phyloP scores from a whole-genome alignment of 2,888 invertebrate species.

The Lycophotia porphyrea region DNA sequence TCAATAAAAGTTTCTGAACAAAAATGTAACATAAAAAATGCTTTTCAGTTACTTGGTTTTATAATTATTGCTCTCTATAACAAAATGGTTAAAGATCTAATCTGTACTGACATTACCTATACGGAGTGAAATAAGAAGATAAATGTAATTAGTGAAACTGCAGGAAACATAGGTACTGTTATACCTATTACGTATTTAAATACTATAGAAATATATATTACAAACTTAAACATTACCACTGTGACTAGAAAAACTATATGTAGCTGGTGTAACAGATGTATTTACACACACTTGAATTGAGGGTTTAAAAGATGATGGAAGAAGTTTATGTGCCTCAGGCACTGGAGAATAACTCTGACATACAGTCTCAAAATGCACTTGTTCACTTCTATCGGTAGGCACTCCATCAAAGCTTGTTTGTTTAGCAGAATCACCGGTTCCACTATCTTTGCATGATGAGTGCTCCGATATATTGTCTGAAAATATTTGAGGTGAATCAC shows the following conservation, averaged over 20 bases:
- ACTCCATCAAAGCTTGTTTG: conserved; percentile 92
- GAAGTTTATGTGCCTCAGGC: conserved; percentile 88
- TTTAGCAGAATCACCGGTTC: conserved; percentile 95
- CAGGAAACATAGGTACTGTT: conserved; percentile 71
- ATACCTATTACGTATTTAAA: conserved; percentile 64
- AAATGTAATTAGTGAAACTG: conserved; percentile 84
- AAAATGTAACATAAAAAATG: neutral
- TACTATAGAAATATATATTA: conserved; percentile 73
- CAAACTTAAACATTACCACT: conserved; percentile 86
- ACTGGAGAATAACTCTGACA: conserved; percentile 87
- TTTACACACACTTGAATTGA: conserved; percentile 90
- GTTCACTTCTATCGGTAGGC: conserved; percentile 86
- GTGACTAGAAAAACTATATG: conserved; percentile 90
- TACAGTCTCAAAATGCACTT: conserved; percentile 86
- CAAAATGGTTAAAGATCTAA: neutral
- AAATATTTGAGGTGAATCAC: conserved; percentile 87
- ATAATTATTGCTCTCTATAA: neutral
- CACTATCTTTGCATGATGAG: conserved; percentile 94
- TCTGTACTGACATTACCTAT: neutral
- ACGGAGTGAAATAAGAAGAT: conserved; percentile 13
- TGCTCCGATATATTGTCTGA: conserved; percentile 94
- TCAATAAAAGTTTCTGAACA: neutral
- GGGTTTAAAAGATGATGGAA: conserved; percentile 88
- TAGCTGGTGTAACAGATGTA: conserved; percentile 89
- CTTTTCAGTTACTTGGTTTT: neutral